Base-by-base conservation (phyloP, 2,888 invertebrate species). In the Eumacrocentrus americanus region DNA sequence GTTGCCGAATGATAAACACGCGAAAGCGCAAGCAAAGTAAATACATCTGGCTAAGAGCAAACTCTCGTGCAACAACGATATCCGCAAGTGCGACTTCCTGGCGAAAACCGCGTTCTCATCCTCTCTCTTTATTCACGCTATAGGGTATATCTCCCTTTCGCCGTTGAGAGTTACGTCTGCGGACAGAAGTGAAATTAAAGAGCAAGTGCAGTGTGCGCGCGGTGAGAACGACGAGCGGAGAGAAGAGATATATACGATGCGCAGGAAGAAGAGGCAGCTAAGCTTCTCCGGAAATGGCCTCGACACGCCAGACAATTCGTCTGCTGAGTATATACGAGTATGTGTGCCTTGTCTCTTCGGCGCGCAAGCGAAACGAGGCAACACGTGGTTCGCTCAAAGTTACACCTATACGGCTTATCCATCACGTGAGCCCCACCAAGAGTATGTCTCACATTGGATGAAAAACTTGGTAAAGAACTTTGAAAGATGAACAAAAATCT, bases 361-460 rank as follows among this genome's bases (percentile, higher is more conserved):
- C 16, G 20, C 47, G n/a, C 37, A 62, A 56, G 52, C 25, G 46
- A 62, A 70, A 62, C 35, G 60, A 64, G 60, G 64, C 72, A 72
- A 74, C 73, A 72, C 70, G 73, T 74, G 72, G 73, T 71, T 72
- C 63, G 66, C 65, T 64, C 64, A 58, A 66, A 70, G 66, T 70
- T 71, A 58, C 35, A 69, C 67, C 55, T 62, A 22, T 34, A 54
- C 57, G 56, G 53, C 54, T 61, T 59, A 62, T 61, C 59, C 62
- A 59, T 64, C 59, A 61, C 51, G 23, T 44, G 44, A n/a, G n/a
- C n/a, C n/a, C n/a, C n/a, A n/a, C n/a, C n/a, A n/a, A n/a, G n/a
- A n/a, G n/a, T n/a, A n/a, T n/a, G n/a, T n/a, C n/a, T n/a, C n/a
- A n/a, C n/a, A n/a, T n/a, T n/a, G n/a, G n/a, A n/a, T n/a, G n/a